A percentile compares a stretch with the other conserved stretches of the same genome.
phyloP scores from a whole-genome alignment of 2,888 invertebrate species.

The Leptinotarsa peninsularis region DNA sequence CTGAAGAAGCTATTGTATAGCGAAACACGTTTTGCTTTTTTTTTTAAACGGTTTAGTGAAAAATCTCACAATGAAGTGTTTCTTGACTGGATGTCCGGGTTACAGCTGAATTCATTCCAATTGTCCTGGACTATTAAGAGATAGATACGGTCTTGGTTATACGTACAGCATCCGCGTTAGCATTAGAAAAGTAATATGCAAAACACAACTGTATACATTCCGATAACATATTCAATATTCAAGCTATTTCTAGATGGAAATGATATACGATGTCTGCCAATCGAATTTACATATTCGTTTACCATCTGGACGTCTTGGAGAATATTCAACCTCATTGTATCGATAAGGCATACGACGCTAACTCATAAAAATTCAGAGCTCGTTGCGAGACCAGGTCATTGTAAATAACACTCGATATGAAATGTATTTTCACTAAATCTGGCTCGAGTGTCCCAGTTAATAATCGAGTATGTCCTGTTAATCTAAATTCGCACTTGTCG shows the following conservation, averaged over 20 bases:
- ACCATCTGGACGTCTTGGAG: constrained; percentile 1
- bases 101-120: not conserved
- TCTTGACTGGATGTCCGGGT: too few species aligned
- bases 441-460: constrained; percentile 3
- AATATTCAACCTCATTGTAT: not conserved
- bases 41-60: too few species aligned
- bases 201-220: not conserved
- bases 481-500: constrained; percentile 4
- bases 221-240: constrained; percentile 10
- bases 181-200: constrained; percentile 9
- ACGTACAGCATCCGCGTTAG: not conserved
- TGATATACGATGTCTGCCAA: constrained; percentile 11
- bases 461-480: not conserved
- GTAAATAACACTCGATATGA: constrained; percentile 10
- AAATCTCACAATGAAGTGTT: too few species aligned
- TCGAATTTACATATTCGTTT: constrained; percentile 13
- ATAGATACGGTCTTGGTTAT: not conserved
- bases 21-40: too few species aligned
- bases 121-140: not conserved
- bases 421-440: constrained; percentile 16
- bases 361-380: constrained; percentile 10
- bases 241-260: constrained; percentile 8
- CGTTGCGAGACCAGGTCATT: constrained; percentile 13
- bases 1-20: too few species aligned
- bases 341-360: not conserved